Conservation (phyloP, 2,113 vertebrate species). For the Gasterosteus aculeatus region DNA sequence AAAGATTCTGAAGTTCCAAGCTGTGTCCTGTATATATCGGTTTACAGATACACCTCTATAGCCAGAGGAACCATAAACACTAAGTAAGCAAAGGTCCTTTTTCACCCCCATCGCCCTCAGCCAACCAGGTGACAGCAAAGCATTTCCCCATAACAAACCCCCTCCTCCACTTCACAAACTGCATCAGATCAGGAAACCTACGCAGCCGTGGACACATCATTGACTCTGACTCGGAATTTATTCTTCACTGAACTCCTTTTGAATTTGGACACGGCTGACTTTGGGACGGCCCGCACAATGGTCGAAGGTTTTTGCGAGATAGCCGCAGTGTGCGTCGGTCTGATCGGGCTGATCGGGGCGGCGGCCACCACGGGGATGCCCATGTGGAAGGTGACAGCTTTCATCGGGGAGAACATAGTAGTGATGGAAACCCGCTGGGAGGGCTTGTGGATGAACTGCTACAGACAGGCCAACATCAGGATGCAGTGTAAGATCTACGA, state of each 20-base stretch:
- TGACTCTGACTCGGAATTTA: not conserved
- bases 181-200: slow-evolving; percentile 7
- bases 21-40: not conserved
- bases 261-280: slow-evolving; percentile 10
- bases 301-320: slow-evolving; percentile 79
- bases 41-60: slow-evolving; percentile 34
- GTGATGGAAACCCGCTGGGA: slow-evolving; percentile 88
- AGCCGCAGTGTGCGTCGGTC: slow-evolving; percentile 81
- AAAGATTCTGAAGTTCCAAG: not conserved
- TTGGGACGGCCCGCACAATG: slow-evolving; percentile 71
- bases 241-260: not conserved
- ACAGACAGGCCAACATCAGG: slow-evolving; percentile 84
- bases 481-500: slow-evolving; percentile 91
- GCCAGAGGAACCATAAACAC: slow-evolving; percentile 70
- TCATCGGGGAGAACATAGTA: slow-evolving; percentile 86
- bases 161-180: slow-evolving; percentile 18
- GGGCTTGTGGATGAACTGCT: slow-evolving; percentile 95
- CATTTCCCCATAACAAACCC: slow-evolving; percentile 70
- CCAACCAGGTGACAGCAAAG: slow-evolving; percentile 63
- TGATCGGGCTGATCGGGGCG: slow-evolving; percentile 84
- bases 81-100: slow-evolving; percentile 58
- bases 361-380: slow-evolving; percentile 87
- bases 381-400: slow-evolving; percentile 93
- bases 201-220: not conserved
- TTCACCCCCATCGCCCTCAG: slow-evolving; percentile 60